Base-by-base conservation (phyloP, 2,888 invertebrate genomes). In the Hypomecis punctinalis region DNA sequence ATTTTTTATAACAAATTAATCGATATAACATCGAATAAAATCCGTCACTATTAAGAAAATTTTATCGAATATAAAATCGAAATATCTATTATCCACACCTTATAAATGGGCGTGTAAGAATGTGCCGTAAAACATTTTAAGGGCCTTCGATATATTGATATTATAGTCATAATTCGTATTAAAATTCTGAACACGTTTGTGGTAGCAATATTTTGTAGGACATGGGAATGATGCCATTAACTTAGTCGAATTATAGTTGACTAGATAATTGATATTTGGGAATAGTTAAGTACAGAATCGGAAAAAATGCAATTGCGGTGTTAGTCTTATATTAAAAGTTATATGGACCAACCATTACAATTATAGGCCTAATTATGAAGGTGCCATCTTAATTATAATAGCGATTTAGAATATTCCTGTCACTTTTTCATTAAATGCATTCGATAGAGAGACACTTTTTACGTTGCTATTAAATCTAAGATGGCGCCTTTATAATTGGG, bases 61-160 rank as follows among this genome's bases (percentile, higher is more conserved):
- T 61, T 51, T 53, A 61, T 66, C 48, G 52, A 42, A 33, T 61
- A 52, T 60, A 52, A 60, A 60, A 64, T 53, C 11, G 47, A 49
- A 52, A 63, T 54, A 62, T 64, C 56, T 61, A 61, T 66, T 66
- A 57, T 66, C 61, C 57, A 61, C 65, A 58, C 65, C 53, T 58
- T 53, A 48, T 47, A 61, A 61, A 61, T 43, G 56, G 57, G 56
- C 53, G 57, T 61, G 57, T 53, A 48, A 61, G 61, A 66, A 66
- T 66, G 63, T 42, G 53, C 43, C 52, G 43, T 66, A 57, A 65
- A 66, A 61, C 37, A 49, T 48, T 61, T 57, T 65, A 53, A 61
- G 43, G 53, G 52, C 53, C 6, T 49, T 47, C 39, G 48, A 61
- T 45, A 61, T 66, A 48, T 53, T 57, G 52, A 52, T 66, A 58